Conservation (phyloP, 2,797 vertebrate species). For the Echiichthys vipera region DNA sequence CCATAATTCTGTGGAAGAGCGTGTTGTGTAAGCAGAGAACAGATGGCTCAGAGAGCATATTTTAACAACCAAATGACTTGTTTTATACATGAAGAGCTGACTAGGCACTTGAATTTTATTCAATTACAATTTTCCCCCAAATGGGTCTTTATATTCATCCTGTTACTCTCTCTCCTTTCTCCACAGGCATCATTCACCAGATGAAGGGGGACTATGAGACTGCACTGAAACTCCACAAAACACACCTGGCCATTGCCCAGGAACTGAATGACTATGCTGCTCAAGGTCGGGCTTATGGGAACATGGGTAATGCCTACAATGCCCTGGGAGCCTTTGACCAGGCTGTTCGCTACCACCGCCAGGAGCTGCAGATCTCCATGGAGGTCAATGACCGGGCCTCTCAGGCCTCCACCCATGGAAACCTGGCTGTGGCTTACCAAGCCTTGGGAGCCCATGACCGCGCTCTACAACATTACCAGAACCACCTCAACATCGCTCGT, state of each 20-base stretch:
- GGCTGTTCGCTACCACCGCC: conserved; percentile 97
- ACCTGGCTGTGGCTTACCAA: conserved; percentile 97
- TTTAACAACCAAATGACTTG: conserved; percentile 76
- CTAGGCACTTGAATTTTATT: conserved; percentile 71
- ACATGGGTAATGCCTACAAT: conserved; percentile 98
- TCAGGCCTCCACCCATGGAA: conserved; percentile 96
- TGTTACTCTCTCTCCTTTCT: conserved; percentile 24
- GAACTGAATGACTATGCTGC: conserved; percentile 97
- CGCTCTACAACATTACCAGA: conserved; percentile 98
- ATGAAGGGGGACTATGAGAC: conserved; percentile 98
- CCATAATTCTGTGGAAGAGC: conserved; percentile 65
- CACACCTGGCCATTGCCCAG: conserved; percentile 94
- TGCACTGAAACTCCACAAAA: conserved; percentile 96
- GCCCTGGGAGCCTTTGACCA: conserved; percentile 95
- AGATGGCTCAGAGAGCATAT: conserved; percentile 75
- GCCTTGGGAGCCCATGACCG: conserved; percentile 96
- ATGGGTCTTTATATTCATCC: conserved; percentile 58
- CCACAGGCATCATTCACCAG: conserved; percentile 91
- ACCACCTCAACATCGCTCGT: conserved; percentile 95
- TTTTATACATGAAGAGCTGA: conserved; percentile 74
- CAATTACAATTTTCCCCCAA: conserved; percentile 55
- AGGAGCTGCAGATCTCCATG: conserved; percentile 99
- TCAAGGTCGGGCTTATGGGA: conserved; percentile 96
- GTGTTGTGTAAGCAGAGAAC: conserved; percentile 69
- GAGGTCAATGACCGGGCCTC: conserved; percentile 98